A percentile compares a stretch with the other conserved stretches of the same genome.
Conservation (phyloP, 2,797 vertebrate genomes). For the Falco peregrinus region DNA sequence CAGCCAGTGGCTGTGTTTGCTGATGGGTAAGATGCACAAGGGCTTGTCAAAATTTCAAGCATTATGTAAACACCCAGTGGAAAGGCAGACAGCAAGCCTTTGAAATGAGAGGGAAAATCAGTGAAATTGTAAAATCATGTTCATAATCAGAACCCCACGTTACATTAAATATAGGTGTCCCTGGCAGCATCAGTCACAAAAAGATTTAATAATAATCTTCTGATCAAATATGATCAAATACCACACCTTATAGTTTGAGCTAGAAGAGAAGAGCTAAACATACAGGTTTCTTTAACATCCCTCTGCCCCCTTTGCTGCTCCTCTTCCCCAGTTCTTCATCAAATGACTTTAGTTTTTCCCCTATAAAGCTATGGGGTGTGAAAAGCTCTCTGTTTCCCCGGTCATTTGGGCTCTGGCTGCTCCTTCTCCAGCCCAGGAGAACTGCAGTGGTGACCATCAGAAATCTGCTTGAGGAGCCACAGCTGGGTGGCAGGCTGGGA, state of each 20-base stretch:
- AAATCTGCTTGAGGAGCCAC: not conserved
- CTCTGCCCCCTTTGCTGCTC: not conserved
- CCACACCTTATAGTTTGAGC: not conserved
- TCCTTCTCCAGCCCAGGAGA: not conserved
- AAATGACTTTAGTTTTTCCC: not conserved
- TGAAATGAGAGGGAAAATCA: not conserved
- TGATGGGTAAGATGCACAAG: not conserved
- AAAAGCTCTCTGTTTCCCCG: not conserved
- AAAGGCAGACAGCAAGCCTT: not conserved
- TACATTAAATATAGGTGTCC: not conserved
- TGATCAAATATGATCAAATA: not conserved
- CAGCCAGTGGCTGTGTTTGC: constrained; percentile 1
- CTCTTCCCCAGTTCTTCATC: not conserved
- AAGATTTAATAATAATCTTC: not conserved
- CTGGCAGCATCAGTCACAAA: not conserved
- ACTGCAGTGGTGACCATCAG: not conserved
- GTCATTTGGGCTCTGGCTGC: not conserved
- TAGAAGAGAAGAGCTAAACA: not conserved
- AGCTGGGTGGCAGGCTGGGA: not conserved
- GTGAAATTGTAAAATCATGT: not conserved
- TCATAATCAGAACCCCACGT: not conserved
- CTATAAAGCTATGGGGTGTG: rapidly evolving
- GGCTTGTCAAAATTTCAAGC: not conserved
- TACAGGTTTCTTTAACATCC: not conserved
- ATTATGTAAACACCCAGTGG: not conserved